Evolutionary conservation across 1,140 invertebrate species (phyloP), one percentile per base, ranked within the genome.

Genomic region (Diabrotica virgifera): DNA sequence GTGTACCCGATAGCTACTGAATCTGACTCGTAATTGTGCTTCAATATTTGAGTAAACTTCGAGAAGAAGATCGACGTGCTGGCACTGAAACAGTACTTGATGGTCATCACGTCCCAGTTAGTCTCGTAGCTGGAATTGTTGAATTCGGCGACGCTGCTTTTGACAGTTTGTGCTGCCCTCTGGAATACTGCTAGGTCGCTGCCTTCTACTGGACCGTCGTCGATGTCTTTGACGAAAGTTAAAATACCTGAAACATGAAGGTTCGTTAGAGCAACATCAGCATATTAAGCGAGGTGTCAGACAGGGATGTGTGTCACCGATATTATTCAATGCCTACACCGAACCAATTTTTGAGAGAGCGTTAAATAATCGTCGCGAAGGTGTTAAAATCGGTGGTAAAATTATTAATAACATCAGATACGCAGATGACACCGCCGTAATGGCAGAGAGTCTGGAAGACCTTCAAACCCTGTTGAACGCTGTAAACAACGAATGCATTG

Each of bases 31-130:
- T 52, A 69, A 56, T 69, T 69, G 46, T 63, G 11, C 14, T 53
- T 69, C 38, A 69, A 51, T 51, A 69, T 69, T 54, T 53, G 61
- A 11, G 64, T 36, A 56, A 69, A 69, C 56, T 69, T 69, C 5
- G 63, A 36, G 12, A 65, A 69, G 63, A 69, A 69, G 10, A 65
- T 63, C 5, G 60, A 59, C 6, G 65, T 36, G 59, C 67, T 65
- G 9, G 59, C 40, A 38, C 52, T 24, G 59, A 63, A 65, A 6
- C 62, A 14, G 52, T 63, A 69, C 62, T 65, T 69, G 7, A 65
- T 14, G 1, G 64, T n/a, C 11, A 69, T 38, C 14, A 69, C n/a
- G 40, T 69, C 67, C 67, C 67, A 69, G 52, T 69, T 52, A 36
- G 60, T 65, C 12, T 60, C 36, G 38, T 40, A 51, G 6, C 59